A percentile compares a stretch with the other conserved stretches of the same genome.
These are phyloP conservation scores for Parazoanthus atlanticus DNA, from an alignment of 92 coral and sea anemone species.

Conservation along the genomic window DNA sequence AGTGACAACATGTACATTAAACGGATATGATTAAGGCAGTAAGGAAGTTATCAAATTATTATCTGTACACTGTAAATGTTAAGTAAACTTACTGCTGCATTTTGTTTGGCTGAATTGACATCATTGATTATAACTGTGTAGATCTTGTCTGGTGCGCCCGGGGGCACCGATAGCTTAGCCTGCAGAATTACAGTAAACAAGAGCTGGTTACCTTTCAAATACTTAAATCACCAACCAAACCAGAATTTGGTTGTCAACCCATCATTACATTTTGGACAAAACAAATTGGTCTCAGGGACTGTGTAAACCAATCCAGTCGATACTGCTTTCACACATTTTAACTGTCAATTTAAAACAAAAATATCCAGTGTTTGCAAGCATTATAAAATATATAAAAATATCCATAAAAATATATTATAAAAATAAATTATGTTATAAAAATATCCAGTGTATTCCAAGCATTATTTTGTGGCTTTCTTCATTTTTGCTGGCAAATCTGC, in stretches of 20 bases:
- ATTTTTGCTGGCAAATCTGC: no score
- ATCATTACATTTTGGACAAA: background rate
- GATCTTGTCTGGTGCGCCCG: slow-evolving; percentile 33
- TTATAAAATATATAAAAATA: no score
- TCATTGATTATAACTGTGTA: slow-evolving; percentile 59
- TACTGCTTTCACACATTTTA: no score
- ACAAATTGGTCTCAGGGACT: background rate
- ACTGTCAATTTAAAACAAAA: no score
- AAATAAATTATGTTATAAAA: no score
- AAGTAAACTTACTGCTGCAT: slow-evolving; percentile 15
- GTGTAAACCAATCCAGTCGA: background rate
- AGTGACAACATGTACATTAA: background rate
- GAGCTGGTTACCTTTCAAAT: no score
- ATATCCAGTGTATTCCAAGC: no score
- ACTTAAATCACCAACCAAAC: background rate
- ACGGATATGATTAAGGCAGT: no score
- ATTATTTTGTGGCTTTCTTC: no score
- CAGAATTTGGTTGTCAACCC: background rate
- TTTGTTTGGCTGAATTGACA: slow-evolving; percentile 35
- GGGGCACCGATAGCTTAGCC: slow-evolving; percentile 8
- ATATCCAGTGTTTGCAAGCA: no score
- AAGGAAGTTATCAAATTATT: no score
- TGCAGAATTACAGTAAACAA: background rate
- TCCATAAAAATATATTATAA: no score
- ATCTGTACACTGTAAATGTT: background rate